These are phyloP conservation scores for Puma concolor DNA, from an alignment of 2,113 vertebrate species.

Conservation along the genomic window DNA sequence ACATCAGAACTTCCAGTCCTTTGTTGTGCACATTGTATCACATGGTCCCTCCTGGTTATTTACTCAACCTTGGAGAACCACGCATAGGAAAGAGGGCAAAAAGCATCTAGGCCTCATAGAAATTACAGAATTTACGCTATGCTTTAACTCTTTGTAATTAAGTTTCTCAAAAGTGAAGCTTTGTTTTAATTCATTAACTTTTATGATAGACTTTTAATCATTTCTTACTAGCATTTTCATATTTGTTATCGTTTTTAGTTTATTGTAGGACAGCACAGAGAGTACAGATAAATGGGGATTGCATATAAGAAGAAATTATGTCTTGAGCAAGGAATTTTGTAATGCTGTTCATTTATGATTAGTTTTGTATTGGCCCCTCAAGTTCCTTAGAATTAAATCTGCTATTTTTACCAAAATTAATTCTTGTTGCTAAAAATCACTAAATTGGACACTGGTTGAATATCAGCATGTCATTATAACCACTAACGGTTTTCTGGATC, in stretches of 20 bases:
- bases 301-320: neutral
- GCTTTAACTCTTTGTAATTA: neutral
- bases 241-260: neutral
- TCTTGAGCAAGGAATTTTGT: neutral
- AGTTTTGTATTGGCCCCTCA: neutral
- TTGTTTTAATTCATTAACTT: slow-evolving; percentile 24
- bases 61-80: neutral
- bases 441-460: neutral
- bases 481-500: neutral
- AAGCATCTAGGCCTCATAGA: neutral
- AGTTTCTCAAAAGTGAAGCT: neutral
- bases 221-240: neutral
- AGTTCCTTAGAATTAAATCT: neutral
- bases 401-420: neutral
- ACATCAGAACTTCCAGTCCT: neutral
- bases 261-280: neutral
- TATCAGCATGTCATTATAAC: neutral
- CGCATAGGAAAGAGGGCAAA: neutral
- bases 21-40: neutral
- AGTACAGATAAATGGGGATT: neutral
- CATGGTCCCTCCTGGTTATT: neutral
- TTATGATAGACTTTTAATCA: neutral
- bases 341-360: neutral
- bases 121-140: neutral
- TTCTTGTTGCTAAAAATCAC: neutral